Evolutionary conservation across 2,113 vertebrate species (phyloP), one percentile per base, ranked within the genome.

Genomic region (Cavia aperea): DNA sequence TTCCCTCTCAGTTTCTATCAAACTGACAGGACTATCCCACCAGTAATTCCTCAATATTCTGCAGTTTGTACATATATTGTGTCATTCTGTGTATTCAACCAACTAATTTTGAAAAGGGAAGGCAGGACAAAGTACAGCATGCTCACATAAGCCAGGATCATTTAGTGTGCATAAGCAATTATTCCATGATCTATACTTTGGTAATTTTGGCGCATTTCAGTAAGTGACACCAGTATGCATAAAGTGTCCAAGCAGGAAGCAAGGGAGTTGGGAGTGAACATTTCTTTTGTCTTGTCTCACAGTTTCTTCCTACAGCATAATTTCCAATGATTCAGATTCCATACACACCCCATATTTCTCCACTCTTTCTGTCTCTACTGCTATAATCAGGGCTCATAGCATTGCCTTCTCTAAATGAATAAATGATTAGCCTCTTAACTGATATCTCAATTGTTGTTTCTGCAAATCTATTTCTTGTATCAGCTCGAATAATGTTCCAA

Each of bases 1-100:
- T 21, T 39, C 2, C 10, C 19, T 58, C n/a, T 68, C 19, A 56
- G 6, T 62, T 39, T 58, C 93, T 78, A 39, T 77, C 63, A 73
- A 70, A 58, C 3, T 23, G 58, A 9, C 1, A 81, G 19, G 2
- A 75, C 1, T 5, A 60, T 1, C 11, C 14, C 1, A n/a, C 31
- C 56, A 62, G 36, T 73, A 54, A 89, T 72, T 66, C 66, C 10
- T 9, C 4, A 31, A 66, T 85, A 36, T 93, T 91, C 16, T 54
- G 0, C 72, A 78, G 18, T 46, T 79, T 21, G 68, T 24, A 63
- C 10, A 16, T 11, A 14, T n/a, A 43, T 18, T 4, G 51, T 70
- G 5, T 31, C 4, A 81, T 83, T 90, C 56, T 88, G 29, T 15
- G 23, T 90, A 72, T 85, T 86, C 12, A 11, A 39, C 18, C 58